These are phyloP conservation scores for Genyomyrus donnyi DNA, from an alignment of 2,113 vertebrate species.

Conservation along the genomic window DNA sequence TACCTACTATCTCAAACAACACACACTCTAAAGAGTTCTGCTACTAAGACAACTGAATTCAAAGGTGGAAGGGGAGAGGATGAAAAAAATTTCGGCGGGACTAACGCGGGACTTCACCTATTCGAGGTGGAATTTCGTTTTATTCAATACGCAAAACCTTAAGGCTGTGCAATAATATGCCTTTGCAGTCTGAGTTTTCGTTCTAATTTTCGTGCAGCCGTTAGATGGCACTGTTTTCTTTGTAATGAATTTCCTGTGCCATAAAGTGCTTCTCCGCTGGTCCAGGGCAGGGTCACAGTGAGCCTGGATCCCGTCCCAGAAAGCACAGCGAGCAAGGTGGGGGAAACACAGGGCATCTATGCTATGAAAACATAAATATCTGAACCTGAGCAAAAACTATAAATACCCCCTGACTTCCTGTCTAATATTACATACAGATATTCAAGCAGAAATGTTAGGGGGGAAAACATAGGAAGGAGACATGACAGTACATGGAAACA, in stretches of 20 bases:
- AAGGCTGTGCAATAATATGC: neutral
- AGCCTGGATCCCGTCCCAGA: neutral
- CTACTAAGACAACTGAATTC: neutral
- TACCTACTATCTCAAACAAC: neutral
- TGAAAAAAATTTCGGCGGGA: neutral
- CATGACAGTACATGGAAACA: neutral
- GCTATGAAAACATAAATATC: neutral
- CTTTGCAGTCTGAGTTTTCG: neutral
- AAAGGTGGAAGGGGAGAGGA: neutral
- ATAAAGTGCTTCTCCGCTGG: neutral
- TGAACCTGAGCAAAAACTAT: neutral
- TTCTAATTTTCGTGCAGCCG: neutral
- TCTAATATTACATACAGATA: neutral
- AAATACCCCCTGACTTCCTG: neutral
- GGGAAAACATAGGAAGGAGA: neutral
- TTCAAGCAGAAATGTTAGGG: neutral
- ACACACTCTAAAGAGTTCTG: neutral
- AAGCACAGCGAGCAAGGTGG: neutral
- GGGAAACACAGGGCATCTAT: neutral
- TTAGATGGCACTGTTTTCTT: neutral
- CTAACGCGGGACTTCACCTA: neutral
- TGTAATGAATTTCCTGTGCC: neutral
- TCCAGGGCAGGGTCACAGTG: neutral
- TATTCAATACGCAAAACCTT: neutral
- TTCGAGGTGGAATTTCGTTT: neutral